phyloP scores from a whole-genome alignment of 2,888 invertebrate species.

The Scaeva pyrastri region DNA sequence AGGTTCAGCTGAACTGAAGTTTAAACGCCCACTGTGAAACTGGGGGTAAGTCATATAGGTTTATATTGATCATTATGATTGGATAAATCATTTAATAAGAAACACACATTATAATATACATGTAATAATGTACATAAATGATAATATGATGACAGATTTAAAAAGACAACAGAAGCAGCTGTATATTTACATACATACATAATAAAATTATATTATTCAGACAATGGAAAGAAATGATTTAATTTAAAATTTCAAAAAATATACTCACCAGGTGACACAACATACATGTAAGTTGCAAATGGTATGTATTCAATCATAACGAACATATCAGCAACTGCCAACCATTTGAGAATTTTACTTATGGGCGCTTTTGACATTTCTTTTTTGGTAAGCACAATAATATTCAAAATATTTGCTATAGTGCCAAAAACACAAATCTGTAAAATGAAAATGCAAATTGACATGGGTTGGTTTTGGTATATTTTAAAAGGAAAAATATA shows the following conservation, averaged over 20 bases:
- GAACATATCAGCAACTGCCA: constrained; percentile 95
- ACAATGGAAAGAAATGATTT: background rate
- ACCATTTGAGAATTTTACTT: constrained; percentile 92
- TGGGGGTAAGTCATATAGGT: no score
- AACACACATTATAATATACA: no score
- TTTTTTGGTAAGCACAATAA: constrained; percentile 92
- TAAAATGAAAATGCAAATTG: constrained; percentile 37
- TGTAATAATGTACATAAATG: no score
- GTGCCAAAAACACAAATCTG: constrained; percentile 94
- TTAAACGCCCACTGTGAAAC: no score
- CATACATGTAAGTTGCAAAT: constrained; percentile 88
- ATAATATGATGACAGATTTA: no score
- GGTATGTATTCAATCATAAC: constrained; percentile 95
- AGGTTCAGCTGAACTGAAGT: no score
- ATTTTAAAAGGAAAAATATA: background rate
- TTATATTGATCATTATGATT: no score
- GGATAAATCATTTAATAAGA: no score
- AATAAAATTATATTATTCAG: no score
- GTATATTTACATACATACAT: no score
- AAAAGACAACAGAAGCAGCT: no score
- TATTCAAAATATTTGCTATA: constrained; percentile 93
- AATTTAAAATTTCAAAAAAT: no score
- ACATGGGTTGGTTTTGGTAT: background rate
- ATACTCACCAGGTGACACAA: constrained; percentile 86
- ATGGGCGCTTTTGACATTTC: constrained; percentile 93